These are phyloP conservation scores for Eclectus roratus DNA, from an alignment of 2,113 vertebrate species.

Conservation along the genomic window DNA sequence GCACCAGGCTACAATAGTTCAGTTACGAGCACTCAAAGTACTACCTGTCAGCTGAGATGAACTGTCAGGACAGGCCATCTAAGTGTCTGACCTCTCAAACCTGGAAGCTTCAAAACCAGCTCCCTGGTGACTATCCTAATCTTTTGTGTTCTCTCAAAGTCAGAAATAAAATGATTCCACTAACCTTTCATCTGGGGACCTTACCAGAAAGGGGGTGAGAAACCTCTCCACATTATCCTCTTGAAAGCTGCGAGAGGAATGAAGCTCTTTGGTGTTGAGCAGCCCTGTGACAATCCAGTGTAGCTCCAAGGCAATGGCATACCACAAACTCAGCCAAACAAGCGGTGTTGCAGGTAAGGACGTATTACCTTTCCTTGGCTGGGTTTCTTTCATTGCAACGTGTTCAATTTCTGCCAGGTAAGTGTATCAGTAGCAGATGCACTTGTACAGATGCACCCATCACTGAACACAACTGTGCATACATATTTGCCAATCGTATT, in stretches of 20 bases:
- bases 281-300: neutral
- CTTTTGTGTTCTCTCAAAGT: neutral
- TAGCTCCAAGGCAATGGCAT: neutral
- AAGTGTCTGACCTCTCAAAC: neutral
- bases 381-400: neutral
- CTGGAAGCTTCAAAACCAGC: neutral
- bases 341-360: neutral
- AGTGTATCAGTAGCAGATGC: neutral
- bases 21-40: neutral
- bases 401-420: neutral
- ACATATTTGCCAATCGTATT: neutral
- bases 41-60: neutral
- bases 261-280: neutral
- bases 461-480: neutral
- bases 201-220: neutral
- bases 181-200: neutral
- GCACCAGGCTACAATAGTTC: neutral
- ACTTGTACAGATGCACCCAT: neutral
- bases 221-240: neutral
- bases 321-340: neutral
- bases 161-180: neutral
- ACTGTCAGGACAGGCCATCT: neutral
- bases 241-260: neutral
- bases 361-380: neutral
- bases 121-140: neutral